Conservation (phyloP, 1,140 invertebrate species). For the Metaphire vulgaris region DNA sequence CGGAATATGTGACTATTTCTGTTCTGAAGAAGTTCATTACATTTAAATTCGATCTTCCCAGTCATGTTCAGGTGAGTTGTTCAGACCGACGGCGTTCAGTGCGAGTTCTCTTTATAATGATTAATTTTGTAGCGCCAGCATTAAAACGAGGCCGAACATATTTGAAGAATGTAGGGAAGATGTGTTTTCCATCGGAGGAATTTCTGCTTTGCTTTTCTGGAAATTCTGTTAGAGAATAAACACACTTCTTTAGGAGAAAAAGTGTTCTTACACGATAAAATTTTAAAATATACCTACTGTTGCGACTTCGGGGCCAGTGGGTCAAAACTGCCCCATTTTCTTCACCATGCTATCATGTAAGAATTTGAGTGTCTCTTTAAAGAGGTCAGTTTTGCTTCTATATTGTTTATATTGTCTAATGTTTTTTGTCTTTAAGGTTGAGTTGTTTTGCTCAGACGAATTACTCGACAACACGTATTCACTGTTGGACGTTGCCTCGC, state of each 20-base stretch:
- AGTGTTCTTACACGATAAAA: neutral
- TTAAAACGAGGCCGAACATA: neutral
- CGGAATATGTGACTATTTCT: neutral
- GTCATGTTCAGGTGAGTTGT: neutral
- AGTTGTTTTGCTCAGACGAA: neutral
- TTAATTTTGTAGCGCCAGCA: neutral
- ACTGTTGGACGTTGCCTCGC: neutral
- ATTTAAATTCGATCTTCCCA: neutral
- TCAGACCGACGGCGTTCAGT: neutral
- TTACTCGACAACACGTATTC: neutral
- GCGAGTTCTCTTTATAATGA: neutral
- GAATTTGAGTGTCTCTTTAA: neutral
- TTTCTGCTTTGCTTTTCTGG: neutral
- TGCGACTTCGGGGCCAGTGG: neutral
- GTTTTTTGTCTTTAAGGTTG: neutral
- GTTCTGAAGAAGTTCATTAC: neutral
- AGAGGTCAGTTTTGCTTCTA: neutral
- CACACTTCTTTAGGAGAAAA: neutral
- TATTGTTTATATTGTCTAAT: neutral
- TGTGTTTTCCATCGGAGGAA: neutral
- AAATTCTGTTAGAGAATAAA: neutral
- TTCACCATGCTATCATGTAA: no score
- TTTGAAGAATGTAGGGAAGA: neutral
- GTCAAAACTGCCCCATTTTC: no score
- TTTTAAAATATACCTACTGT: neutral